Conservation (phyloP, 1,140 invertebrate genomes). For the Marisa cornuarietis region DNA sequence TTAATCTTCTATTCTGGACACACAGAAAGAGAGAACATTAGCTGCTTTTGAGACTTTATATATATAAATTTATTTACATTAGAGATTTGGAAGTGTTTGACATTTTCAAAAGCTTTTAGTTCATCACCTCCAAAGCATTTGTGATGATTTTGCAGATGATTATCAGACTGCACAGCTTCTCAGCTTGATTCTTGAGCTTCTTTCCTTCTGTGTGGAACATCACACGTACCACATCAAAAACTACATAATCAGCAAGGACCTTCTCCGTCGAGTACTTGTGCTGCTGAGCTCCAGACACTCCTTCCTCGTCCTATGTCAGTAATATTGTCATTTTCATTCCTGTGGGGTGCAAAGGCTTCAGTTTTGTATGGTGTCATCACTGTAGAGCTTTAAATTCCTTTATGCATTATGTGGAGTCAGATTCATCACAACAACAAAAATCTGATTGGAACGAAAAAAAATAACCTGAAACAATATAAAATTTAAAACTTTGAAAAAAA, state of each 20-base stretch:
- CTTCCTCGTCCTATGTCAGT: slow-evolving; percentile 92
- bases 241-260: slow-evolving; percentile 96
- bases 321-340: background rate
- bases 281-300: slow-evolving; percentile 98
- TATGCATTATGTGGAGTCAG: background rate
- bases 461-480: too few species aligned
- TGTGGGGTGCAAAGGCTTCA: too few species aligned
- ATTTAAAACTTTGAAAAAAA: too few species aligned
- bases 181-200: slow-evolving; percentile 91
- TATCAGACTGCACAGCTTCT: slow-evolving; percentile 95
- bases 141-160: slow-evolving; percentile 76
- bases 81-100: background rate
- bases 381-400: background rate
- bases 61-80: background rate
- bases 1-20: too few species aligned
- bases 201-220: slow-evolving; percentile 99
- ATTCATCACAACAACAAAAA: background rate
- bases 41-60: too few species aligned
- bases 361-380: too few species aligned
- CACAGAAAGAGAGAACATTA: too few species aligned
- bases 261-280: slow-evolving; percentile 92
- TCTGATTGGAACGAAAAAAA: too few species aligned
- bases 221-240: slow-evolving; percentile 99
- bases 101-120: background rate
- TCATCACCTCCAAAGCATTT: background rate